A percentile compares a stretch with the other conserved stretches of the same genome.
These are phyloP conservation scores for Acanthopagrus latus DNA, from an alignment of 2,797 vertebrate genomes.

Conservation along the genomic window DNA sequence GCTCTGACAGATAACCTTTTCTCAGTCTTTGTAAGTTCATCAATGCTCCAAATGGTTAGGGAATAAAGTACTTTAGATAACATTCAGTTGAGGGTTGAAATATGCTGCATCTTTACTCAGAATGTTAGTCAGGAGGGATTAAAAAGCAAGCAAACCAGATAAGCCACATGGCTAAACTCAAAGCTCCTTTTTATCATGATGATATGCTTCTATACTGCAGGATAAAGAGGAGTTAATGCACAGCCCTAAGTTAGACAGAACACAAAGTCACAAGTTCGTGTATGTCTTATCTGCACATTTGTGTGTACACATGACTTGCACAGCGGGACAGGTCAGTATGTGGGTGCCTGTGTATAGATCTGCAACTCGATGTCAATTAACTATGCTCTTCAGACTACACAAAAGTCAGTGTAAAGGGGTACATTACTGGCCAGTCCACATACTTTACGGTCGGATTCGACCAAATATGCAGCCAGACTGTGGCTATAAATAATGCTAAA, in stretches of 20 bases:
- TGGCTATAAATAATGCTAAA: neutral
- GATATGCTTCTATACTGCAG: neutral
- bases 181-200: neutral
- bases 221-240: neutral
- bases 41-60: neutral
- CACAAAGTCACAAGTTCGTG: neutral
- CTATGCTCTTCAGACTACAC: neutral
- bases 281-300: neutral
- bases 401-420: neutral
- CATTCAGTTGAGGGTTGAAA: neutral
- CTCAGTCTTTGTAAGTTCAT: neutral
- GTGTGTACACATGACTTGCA: neutral
- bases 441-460: neutral
- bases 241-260: neutral
- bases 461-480: constrained; percentile 5
- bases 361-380: constrained; percentile 19
- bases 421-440: neutral
- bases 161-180: neutral
- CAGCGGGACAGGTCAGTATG: neutral
- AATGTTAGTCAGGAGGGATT: neutral
- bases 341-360: neutral
- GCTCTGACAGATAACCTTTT: constrained; percentile 1
- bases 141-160: constrained; percentile 4
- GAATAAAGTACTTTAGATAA: neutral
- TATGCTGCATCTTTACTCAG: neutral